Percentiles rank a stretch among this genome's conserved stretches.
phyloP scores from a whole-genome alignment of 2,888 invertebrate genomes.

The Hydroisotoma schaefferi region DNA sequence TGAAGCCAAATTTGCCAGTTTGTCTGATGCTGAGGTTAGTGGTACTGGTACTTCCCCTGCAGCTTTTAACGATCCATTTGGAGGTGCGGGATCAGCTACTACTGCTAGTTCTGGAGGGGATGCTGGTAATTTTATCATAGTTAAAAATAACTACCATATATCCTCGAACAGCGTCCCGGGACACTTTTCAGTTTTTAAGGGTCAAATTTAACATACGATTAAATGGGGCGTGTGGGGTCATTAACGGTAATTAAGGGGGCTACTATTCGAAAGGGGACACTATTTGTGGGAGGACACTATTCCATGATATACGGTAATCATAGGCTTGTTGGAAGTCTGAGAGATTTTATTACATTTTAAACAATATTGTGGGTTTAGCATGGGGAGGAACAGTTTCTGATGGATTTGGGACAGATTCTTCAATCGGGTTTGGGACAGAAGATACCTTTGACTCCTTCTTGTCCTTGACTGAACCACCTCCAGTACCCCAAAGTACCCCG shows the following conservation, averaged over 20 bases:
- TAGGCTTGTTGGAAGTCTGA: too few species aligned
- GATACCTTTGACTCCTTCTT: constrained; percentile 57
- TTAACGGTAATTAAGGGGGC: too few species aligned
- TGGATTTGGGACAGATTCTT: constrained; percentile 55
- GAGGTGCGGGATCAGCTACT: constrained; percentile 50
- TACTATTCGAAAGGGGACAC: too few species aligned
- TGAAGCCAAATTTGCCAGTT: constrained; percentile 80
- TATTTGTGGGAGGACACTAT: too few species aligned
- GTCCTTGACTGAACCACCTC: constrained; percentile 70
- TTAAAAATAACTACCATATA: constrained; percentile 2
- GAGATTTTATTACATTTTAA: too few species aligned
- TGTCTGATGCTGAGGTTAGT: constrained; percentile 49
- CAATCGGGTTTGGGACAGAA: constrained; percentile 67
- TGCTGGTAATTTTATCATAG: constrained; percentile 19
- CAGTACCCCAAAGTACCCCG: constrained; percentile 65
- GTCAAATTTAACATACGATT: too few species aligned
- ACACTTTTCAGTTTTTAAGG: too few species aligned
- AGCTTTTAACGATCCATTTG: constrained; percentile 52
- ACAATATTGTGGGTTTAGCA: constrained; percentile 50
- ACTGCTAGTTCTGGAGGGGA: constrained; percentile 12
- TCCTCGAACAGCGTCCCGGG: too few species aligned
- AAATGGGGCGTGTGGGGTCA: too few species aligned
- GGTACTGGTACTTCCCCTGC: not conserved
- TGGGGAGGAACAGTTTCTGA: constrained; percentile 63
- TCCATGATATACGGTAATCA: too few species aligned